A percentile compares a stretch with the other conserved stretches of the same genome.
Evolutionary conservation across 2,797 vertebrate genomes (phyloP).

Genomic region (Euphonia xanthogaster): DNA sequence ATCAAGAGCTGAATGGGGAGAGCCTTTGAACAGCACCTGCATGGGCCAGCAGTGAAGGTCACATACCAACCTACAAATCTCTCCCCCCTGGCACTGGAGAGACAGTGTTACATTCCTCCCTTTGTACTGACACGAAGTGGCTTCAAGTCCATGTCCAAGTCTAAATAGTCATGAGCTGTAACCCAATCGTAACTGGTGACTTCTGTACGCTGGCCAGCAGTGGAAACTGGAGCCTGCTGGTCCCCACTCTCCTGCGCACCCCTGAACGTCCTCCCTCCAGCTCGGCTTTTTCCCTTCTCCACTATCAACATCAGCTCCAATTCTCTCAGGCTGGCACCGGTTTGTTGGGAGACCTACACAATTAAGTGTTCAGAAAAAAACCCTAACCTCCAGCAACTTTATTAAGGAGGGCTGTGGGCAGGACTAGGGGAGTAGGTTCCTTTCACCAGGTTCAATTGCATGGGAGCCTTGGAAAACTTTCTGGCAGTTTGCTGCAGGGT

Average conservation of each 20-base stretch:
- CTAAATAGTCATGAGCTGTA: constrained; percentile 61
- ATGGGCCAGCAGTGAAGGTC: constrained; percentile 69
- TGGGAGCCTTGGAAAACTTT: constrained; percentile 43
- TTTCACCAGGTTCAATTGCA: constrained; percentile 34
- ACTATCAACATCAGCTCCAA: neutral
- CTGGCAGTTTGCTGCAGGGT: constrained; percentile 45
- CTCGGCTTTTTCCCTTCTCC: neutral
- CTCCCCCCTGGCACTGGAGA: constrained; percentile 58
- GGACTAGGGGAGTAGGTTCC: neutral
- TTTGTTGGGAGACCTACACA: neutral
- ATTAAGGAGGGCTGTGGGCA: neutral
- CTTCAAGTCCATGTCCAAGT: constrained; percentile 72
- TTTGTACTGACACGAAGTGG: constrained; percentile 61
- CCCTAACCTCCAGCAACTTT: neutral
- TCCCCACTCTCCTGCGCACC: neutral
- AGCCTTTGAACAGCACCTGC: constrained; percentile 72
- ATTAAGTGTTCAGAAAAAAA: neutral
- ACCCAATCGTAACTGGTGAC: constrained; percentile 58
- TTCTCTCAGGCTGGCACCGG: neutral
- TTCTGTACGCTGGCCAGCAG: neutral
- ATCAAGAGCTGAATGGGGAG: constrained; percentile 63
- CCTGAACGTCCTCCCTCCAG: neutral
- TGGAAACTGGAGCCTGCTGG: constrained; percentile 39
- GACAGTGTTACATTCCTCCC: constrained; percentile 74
- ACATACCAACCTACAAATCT: constrained; percentile 66